Evolutionary conservation across 2,888 invertebrate genomes (phyloP), one percentile per base, ranked within the genome.

Genomic region (Drosophila neotestacea): DNA sequence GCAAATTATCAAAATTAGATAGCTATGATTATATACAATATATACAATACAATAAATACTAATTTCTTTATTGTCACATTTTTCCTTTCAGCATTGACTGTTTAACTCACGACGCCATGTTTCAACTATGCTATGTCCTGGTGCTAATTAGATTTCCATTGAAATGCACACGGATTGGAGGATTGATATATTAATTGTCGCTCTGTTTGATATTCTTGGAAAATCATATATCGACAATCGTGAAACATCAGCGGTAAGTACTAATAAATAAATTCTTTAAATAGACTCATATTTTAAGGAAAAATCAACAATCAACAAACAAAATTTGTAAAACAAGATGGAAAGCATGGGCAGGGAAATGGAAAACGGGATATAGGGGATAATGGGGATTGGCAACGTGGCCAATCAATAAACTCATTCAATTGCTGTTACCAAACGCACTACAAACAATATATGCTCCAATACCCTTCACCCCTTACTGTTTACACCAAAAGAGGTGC

Each of bases 341-440:
- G 5, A n/a, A 11, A n/a, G 5, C 1, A 6, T 42, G 22, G 16
- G 4, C 11, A 32, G 22, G 1, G 39, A 22, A 27, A 4, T 16
- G 41, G 32, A 9, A 11, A 10, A 10, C 6, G 30, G 4, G 13
- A n/a, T 36, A 28, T 10, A 6, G 9, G 9, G 50, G 13, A 9
- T 6, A 11, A 27, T 5, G 3, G n/a, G 28, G 13, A n/a, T 34
- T 34, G 11, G 47, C 9, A 52, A 54, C 50, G 51, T 65, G 60
- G 65, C 73, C 73, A 81, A 77, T 81, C 70, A 64, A 80, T 67
- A 79, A 70, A 70, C 82, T 75, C 75, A 51, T 70, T 74, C 73
- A 63, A 79, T 63, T 54, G 65, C 74, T 60, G 64, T 54, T 64
- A 38, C 50, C 62, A 51, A 81, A 81, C 61, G 63, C 66, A 76